A percentile compares a stretch with the other conserved stretches of the same genome.
Evolutionary conservation across 2,888 invertebrate genomes (phyloP).

Genomic region (Heteromurus nitidus): DNA sequence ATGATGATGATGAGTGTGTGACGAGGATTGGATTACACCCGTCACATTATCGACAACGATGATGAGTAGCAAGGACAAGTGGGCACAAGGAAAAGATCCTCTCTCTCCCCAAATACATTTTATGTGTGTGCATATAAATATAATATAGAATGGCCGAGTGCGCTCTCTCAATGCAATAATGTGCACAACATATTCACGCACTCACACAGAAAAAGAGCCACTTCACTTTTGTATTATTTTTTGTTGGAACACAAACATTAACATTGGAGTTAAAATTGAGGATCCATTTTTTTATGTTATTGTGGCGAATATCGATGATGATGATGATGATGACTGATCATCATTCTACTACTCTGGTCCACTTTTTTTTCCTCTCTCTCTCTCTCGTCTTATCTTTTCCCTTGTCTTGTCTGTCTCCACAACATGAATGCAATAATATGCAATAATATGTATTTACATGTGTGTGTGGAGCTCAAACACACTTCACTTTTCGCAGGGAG

Average conservation of each 20-base stretch:
- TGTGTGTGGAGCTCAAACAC: background rate
- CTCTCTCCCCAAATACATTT: background rate
- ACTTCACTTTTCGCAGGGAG: background rate
- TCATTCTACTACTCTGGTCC: no score
- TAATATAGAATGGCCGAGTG: background rate
- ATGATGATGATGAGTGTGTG: constrained; percentile 3
- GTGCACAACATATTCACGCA: background rate
- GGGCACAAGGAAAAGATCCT: constrained; percentile 8
- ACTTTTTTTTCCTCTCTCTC: no score
- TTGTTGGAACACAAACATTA: background rate
- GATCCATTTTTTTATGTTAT: no score
- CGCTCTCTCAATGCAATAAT: background rate
- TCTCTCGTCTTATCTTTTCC: no score
- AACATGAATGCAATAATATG: background rate
- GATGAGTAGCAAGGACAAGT: constrained; percentile 46
- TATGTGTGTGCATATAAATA: background rate
- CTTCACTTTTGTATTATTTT: constrained; percentile 2
- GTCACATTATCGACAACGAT: constrained; percentile 22
- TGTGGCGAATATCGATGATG: no score
- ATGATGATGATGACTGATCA: no score
- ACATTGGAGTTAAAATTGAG: background rate
- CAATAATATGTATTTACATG: background rate
- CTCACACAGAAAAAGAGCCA: no score
- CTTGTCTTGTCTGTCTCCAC: background rate
- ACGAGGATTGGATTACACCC: background rate